Evolutionary conservation across 1,140 invertebrate genomes (phyloP), one percentile per base, ranked within the genome.

Genomic region (Venturia canescens): DNA sequence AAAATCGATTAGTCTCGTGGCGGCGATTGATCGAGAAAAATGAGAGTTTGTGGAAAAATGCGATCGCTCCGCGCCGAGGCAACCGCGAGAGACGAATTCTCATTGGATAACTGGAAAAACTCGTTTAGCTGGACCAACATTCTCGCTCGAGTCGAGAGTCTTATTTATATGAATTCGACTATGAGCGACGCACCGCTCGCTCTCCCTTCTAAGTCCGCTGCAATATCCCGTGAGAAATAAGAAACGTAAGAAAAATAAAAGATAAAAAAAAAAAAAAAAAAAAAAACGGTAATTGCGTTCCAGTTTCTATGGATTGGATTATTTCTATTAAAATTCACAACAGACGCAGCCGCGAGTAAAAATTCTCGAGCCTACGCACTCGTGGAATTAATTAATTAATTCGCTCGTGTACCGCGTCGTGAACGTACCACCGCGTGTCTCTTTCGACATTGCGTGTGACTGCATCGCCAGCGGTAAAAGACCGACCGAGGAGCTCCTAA

Each of bases 241-340:
- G 53, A 44, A 44, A 44, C 38, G 13, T 6, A 44, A 44, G 13
- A 44, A 44, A 44, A 44, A 6, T 6, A 44, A 11, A 6, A 44
- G 13, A 44, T 11, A 11, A 44, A 44, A 44, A 44, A 44, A 44
- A 11, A 44, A 44, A 44, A 44, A 44, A 44, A 44, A 6, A 11
- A 44, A 11, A 6, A 44, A 44, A 44, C 7, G 7, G 38, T 44
- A 44, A 44, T 44, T 44, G 38, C 53, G 53, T 57, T 57, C 53
- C n/a, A 57, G 18, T 57, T 57, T 57, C 53, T 16, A n/a, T 57
- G 13, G 53, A 23, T n/a, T 23, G 18, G 53, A 16, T n/a, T n/a
- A 57, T 57, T 57, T 57, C n/a, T 9, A 57, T 57, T 57, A 57
- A 57, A 57, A 57, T 57, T 57, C 53, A n/a, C n/a, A 57, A 23